Conservation (phyloP, 2,888 invertebrate species). For the Drosophila pseudotakahashii region DNA sequence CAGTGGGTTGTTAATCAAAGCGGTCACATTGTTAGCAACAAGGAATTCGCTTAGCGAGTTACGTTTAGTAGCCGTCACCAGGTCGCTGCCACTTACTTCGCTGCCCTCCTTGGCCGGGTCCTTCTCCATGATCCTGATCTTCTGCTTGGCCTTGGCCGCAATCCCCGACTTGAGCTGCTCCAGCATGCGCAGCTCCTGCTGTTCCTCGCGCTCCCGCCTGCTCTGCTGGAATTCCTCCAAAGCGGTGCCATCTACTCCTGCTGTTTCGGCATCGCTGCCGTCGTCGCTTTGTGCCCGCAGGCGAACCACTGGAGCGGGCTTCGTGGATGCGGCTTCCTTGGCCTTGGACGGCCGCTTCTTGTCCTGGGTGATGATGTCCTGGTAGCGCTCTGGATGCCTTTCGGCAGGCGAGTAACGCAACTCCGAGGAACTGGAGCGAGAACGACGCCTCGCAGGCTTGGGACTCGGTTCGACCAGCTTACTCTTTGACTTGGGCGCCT, state of each 20-base stretch:
- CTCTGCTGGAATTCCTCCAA: slow-evolving; percentile 85
- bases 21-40: slow-evolving; percentile 82
- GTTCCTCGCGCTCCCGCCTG: slow-evolving; percentile 86
- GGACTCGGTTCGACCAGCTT: slow-evolving; percentile 59
- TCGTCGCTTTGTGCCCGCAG: slow-evolving; percentile 87
- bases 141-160: slow-evolving; percentile 90
- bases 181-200: slow-evolving; percentile 88
- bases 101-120: slow-evolving; percentile 52
- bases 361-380: slow-evolving; percentile 86
- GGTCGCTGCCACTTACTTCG: slow-evolving; percentile 79
- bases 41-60: slow-evolving; percentile 84
- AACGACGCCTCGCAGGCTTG: slow-evolving; percentile 42
- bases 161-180: slow-evolving; percentile 88
- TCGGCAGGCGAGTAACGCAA: slow-evolving; percentile 89
- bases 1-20: slow-evolving; percentile 79
- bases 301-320: slow-evolving; percentile 85
- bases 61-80: slow-evolving; percentile 78
- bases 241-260: slow-evolving; percentile 86
- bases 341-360: slow-evolving; percentile 49
- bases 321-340: slow-evolving; percentile 30
- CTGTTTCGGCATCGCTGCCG: slow-evolving; percentile 86
- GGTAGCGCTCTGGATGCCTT: slow-evolving; percentile 89
- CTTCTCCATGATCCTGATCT: slow-evolving; percentile 85
- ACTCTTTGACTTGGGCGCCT: slow-evolving; percentile 37
- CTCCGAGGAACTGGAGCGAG: slow-evolving; percentile 81